Percentiles rank a stretch among this genome's conserved stretches.
Evolutionary conservation across 1,140 invertebrate genomes (phyloP).

Genomic region (Drosophila setifemur): DNA sequence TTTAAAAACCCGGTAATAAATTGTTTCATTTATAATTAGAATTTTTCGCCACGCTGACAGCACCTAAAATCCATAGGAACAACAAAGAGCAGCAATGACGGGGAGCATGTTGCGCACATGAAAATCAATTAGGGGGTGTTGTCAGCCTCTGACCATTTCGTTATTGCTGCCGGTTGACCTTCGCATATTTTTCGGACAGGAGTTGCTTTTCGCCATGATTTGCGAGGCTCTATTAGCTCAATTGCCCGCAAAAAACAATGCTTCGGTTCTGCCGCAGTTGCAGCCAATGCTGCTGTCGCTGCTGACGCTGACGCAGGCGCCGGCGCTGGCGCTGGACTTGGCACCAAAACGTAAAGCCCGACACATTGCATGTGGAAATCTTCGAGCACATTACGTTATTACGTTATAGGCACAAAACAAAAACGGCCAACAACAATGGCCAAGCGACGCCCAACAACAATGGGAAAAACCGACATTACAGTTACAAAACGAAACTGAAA

Average conservation of each 20-base stretch:
- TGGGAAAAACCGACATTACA: constrained; percentile 67
- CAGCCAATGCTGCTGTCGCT: not conserved
- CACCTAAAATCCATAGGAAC: constrained; percentile 12
- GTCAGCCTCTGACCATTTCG: constrained; percentile 1
- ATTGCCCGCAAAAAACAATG: constrained; percentile 55
- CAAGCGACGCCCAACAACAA: constrained; percentile 30
- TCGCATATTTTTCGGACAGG: constrained; percentile 63
- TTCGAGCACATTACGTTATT: constrained; percentile 66
- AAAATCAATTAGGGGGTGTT: constrained; percentile 30
- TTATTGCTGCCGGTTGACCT: constrained; percentile 54
- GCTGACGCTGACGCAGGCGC: constrained; percentile 28
- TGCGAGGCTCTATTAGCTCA: constrained; percentile 58
- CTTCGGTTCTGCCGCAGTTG: not conserved
- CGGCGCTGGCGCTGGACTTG: constrained; percentile 62
- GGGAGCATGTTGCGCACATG: constrained; percentile 5
- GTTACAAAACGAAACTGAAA: constrained; percentile 73
- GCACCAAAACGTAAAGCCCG: constrained; percentile 72
- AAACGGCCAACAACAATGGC: constrained; percentile 34
- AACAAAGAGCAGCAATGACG: constrained; percentile 5
- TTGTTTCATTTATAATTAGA: constrained; percentile 76
- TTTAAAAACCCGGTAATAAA: constrained; percentile 76
- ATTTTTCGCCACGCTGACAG: constrained; percentile 64
- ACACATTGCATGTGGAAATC: constrained; percentile 70
- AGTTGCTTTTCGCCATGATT: constrained; percentile 40
- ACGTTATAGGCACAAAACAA: constrained; percentile 39